Evolutionary conservation across 2,797 vertebrate genomes (phyloP), one percentile per base, ranked within the genome.

Genomic region (Oophaga sylvatica): DNA sequence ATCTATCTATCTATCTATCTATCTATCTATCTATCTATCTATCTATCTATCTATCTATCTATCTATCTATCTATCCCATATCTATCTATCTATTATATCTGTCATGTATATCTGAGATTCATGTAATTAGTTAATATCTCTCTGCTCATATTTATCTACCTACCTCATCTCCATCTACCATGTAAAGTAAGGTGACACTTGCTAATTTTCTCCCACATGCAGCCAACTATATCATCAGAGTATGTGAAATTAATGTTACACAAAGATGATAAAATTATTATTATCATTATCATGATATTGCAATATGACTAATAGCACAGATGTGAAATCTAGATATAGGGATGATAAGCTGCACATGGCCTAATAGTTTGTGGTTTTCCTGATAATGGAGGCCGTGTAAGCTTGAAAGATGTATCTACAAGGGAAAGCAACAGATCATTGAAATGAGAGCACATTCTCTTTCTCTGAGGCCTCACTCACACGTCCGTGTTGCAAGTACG

Each of bases 331-430:
- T 13, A 17, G 29, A 31, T 22, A 2, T 45, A 73, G 8, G 20
- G 71, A 2, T 10, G 17, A 73, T 45, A 41, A 45, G 1, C 15
- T 48, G 71, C 71, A 20, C 35, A 3, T 1, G 19, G 71, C 71
- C 29, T 31, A 41, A 35, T 71, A 70, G 16, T 20, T 73, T 73
- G 70, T 73, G 70, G 35, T 73, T 73, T 73, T 73, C 68, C 41
- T 73, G 71, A 20, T 73, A 73, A 45, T 22, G 20, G 35, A 20
- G 71, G 41, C 19, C 3, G 10, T 45, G 3, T 22, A 22, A 73
- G 67, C 29, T 19, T 35, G n/a, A 67, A 29, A 67, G 65, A 29
- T 67, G 26, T 13, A 67, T 67, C 67, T 71, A 35, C 68, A 71
- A 71, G 17, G 17, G 8, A 35, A 20, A 20, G 70, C 71, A 45